These are phyloP conservation scores for Equus quagga DNA, from an alignment of 2,113 vertebrate genomes.

Conservation along the genomic window DNA sequence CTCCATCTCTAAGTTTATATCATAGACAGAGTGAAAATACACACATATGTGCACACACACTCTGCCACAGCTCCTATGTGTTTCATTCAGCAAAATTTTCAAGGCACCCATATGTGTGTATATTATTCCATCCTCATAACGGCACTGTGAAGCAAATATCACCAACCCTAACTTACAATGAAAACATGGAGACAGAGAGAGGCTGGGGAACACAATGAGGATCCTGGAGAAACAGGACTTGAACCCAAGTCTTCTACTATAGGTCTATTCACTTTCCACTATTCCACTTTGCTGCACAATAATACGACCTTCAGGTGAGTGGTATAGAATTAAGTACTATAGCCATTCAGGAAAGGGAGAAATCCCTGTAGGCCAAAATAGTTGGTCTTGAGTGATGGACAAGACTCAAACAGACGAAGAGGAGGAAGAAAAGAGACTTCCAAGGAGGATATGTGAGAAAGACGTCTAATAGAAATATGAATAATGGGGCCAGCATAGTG, in stretches of 20 bases:
- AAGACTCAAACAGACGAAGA: background rate
- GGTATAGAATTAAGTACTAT: background rate
- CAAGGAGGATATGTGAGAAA: background rate
- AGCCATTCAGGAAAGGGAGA: background rate
- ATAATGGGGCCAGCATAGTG: background rate
- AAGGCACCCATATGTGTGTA: background rate
- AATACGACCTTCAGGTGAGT: background rate
- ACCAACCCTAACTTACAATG: background rate
- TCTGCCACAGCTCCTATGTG: background rate
- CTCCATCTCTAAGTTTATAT: background rate
- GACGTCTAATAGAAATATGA: background rate
- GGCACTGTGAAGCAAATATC: background rate
- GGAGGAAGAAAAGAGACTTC: background rate
- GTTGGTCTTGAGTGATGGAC: background rate
- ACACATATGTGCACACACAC: background rate
- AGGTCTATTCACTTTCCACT: background rate
- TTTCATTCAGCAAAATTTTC: constrained; percentile 14
- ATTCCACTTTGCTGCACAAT: background rate
- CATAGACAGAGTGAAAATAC: background rate
- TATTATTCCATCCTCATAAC: background rate
- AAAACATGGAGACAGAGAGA: background rate
- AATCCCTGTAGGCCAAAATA: background rate
- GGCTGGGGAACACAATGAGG: background rate
- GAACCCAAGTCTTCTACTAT: background rate
- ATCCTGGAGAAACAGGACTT: background rate